Evolutionary conservation across 2,113 vertebrate species (phyloP).

Genomic region (Potamarius usumacintae): DNA sequence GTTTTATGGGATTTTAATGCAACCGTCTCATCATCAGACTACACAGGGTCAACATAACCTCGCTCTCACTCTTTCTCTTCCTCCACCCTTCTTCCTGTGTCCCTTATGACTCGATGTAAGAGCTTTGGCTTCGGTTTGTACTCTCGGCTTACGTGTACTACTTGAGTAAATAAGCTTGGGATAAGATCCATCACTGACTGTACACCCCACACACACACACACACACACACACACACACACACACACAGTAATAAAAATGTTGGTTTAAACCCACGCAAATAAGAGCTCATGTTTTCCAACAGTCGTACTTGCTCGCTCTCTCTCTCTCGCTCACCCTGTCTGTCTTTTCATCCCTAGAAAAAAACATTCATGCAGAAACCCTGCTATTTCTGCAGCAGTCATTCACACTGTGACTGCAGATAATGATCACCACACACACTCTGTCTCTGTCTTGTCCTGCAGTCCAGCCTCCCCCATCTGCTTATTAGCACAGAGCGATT

Average conservation of each 20-base stretch:
- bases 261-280: neutral
- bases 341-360: neutral
- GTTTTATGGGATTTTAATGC: slow-evolving; percentile 67
- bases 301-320: neutral
- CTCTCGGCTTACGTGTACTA: slow-evolving; percentile 21
- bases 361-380: neutral
- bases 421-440: slow-evolving; percentile 14
- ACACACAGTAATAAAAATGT: slow-evolving; percentile 12
- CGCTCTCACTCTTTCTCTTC: slow-evolving; percentile 37
- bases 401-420: slow-evolving; percentile 8
- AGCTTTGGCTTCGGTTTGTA: slow-evolving; percentile 26
- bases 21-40: slow-evolving; percentile 9
- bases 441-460: neutral
- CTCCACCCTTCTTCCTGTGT: slow-evolving; percentile 55
- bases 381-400: neutral
- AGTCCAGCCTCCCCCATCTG: neutral
- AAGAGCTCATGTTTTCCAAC: neutral
- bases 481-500: slow-evolving; percentile 13
- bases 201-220: neutral
- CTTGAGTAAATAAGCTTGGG: slow-evolving; percentile 57
- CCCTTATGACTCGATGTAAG: slow-evolving; percentile 44
- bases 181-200: slow-evolving; percentile 8
- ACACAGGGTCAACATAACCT: slow-evolving; percentile 50
- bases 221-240: slow-evolving; percentile 4
- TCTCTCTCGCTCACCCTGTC: neutral